A percentile compares a stretch with the other conserved stretches of the same genome.
These are phyloP conservation scores for Podarcis muralis DNA, from an alignment of 2,113 vertebrate species.

Conservation along the genomic window DNA sequence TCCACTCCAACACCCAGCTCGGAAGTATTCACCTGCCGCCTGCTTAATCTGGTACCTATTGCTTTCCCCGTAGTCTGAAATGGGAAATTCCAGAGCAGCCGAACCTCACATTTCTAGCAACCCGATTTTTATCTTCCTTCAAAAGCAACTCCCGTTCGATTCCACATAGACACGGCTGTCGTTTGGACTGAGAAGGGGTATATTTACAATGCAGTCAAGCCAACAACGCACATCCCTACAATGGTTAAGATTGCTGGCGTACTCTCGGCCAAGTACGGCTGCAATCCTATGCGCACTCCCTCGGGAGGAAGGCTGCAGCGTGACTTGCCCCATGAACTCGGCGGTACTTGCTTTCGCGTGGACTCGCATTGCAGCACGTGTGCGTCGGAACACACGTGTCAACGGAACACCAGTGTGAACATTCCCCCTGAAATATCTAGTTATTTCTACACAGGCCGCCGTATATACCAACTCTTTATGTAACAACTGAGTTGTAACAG, in stretches of 20 bases:
- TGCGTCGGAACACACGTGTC: too few species aligned
- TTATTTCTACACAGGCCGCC: not conserved
- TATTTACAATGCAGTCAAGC: too few species aligned
- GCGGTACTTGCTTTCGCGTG: not conserved
- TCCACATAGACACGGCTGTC: too few species aligned
- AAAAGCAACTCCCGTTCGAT: not conserved
- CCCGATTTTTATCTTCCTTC: not conserved
- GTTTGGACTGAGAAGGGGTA: too few species aligned
- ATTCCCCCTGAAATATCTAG: not conserved
- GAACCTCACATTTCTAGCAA: not conserved
- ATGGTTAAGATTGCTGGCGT: not conserved
- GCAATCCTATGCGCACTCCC: not conserved
- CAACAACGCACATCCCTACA: too few species aligned
- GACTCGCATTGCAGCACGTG: not conserved
- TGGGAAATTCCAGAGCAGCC: too few species aligned
- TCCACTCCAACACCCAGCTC: not conserved
- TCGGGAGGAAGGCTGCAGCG: too few species aligned
- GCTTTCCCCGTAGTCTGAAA: not conserved
- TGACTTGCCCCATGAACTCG: not conserved
- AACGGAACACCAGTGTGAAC: not conserved
- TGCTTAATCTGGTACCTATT: not conserved
- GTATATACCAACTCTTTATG: not conserved
- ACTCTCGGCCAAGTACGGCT: too few species aligned
- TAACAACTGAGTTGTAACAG: too few species aligned
- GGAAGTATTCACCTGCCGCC: not conserved